Percentiles rank a stretch among this genome's conserved stretches.
These are phyloP conservation scores for Bos taurus DNA, from an alignment of 2,113 vertebrate genomes.

Conservation along the genomic window ARS-UCD2.0 NC_037342.1:61678001-61678500, in stretches of 20 bases:
- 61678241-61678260: neutral
- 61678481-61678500: conserved; percentile 54
- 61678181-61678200: neutral
- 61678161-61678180: neutral
- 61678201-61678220: neutral
- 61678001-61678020: neutral
- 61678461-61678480: conserved; percentile 67
- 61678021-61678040: neutral
- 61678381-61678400: neutral
- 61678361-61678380: neutral
- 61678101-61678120: neutral
- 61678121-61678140: neutral
- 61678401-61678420: neutral
- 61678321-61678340: neutral
- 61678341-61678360: neutral
- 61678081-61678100: neutral
- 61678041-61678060: neutral
- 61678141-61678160: neutral
- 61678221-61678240: neutral
- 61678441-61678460: conserved; percentile 57
- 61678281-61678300: neutral
- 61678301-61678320: neutral
- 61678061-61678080: conserved; percentile 2
- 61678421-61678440: conserved; percentile 56
- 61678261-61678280: neutral